phyloP scores from a whole-genome alignment of 2,888 invertebrate species.

The Oscheius sp. region DNA sequence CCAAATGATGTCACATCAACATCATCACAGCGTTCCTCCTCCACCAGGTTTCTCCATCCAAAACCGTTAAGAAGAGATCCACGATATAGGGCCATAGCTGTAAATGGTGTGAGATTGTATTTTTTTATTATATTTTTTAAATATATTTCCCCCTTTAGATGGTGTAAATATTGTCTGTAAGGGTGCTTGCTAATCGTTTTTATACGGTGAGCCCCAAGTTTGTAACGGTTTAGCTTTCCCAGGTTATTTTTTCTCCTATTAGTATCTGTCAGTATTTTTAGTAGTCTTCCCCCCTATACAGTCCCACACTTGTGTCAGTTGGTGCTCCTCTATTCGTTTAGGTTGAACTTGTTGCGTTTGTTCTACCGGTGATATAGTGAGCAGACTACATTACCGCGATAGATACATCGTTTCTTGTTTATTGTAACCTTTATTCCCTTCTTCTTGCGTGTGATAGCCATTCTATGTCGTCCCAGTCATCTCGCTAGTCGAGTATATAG shows the following conservation, averaged over 20 bases:
- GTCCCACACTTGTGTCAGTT: not conserved
- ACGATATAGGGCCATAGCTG: constrained; percentile 6
- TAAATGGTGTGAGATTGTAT: constrained; percentile 15
- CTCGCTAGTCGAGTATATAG: constrained; percentile 32
- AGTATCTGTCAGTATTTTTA: not conserved
- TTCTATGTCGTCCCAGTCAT: not conserved
- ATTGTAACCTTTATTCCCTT: not conserved
- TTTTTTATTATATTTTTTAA: constrained; percentile 23
- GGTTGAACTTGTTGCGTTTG: not conserved
- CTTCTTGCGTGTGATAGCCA: not conserved
- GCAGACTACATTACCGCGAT: constrained; percentile 51
- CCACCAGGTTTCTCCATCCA: constrained; percentile 57
- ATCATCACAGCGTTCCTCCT: constrained; percentile 45
- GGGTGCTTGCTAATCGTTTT: too few relatives aligned
- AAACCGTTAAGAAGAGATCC: constrained; percentile 41
- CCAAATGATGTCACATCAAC: not conserved
- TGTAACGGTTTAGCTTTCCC: not conserved
- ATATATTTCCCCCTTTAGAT: not conserved
- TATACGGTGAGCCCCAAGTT: not conserved
- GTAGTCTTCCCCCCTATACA: too few relatives aligned
- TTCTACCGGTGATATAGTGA: constrained; percentile 46
- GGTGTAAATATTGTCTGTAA: not conserved
- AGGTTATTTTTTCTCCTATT: not conserved
- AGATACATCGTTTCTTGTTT: not conserved
- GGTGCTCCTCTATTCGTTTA: not conserved